Percentiles rank a stretch among this genome's conserved stretches.
phyloP scores from a whole-genome alignment of 2,888 invertebrate genomes.

The Tupiocoris notatus region DNA sequence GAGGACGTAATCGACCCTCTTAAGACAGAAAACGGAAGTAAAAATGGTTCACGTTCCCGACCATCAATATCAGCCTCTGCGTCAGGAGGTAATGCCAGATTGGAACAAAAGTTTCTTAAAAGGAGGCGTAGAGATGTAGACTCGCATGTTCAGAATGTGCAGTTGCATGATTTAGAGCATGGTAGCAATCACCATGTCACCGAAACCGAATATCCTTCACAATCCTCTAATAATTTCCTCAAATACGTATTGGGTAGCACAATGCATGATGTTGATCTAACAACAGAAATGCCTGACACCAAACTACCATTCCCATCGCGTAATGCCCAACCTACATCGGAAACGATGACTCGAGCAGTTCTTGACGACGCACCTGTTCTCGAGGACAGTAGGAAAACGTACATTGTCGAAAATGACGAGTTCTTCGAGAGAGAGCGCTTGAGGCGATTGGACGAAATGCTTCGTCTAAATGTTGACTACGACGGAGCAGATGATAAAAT shows the following conservation, averaged over 20 bases:
- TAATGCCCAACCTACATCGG: neutral
- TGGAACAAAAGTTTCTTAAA: slow-evolving; percentile 42
- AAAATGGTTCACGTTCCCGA: slow-evolving; percentile 64
- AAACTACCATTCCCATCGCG: neutral
- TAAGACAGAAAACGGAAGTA: slow-evolving; percentile 47
- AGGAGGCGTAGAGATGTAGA: slow-evolving; percentile 67
- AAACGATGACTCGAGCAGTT: neutral
- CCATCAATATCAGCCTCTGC: slow-evolving; percentile 58
- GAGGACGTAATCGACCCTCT: slow-evolving; percentile 46
- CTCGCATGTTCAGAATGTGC: slow-evolving; percentile 60
- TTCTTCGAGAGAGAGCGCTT: slow-evolving; percentile 26
- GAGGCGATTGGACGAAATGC: slow-evolving; percentile 7
- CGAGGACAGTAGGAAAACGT: slow-evolving; percentile 24
- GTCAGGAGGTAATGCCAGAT: slow-evolving; percentile 55
- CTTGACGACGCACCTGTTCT: neutral
- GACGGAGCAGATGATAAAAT: neutral
- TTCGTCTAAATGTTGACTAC: neutral
- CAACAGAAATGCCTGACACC: neutral
- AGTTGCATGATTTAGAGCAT: slow-evolving; percentile 51
- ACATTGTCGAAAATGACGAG: slow-evolving; percentile 6
- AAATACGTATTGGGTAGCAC: slow-evolving; percentile 1
- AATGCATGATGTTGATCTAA: slow-evolving; percentile 28
- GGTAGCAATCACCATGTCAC: slow-evolving; percentile 15
- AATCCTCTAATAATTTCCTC: slow-evolving; percentile 18
- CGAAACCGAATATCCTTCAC: slow-evolving; percentile 12